Evolutionary conservation across 2,888 invertebrate genomes (phyloP).

Genomic region (Eudasyphora cyanicolor): DNA sequence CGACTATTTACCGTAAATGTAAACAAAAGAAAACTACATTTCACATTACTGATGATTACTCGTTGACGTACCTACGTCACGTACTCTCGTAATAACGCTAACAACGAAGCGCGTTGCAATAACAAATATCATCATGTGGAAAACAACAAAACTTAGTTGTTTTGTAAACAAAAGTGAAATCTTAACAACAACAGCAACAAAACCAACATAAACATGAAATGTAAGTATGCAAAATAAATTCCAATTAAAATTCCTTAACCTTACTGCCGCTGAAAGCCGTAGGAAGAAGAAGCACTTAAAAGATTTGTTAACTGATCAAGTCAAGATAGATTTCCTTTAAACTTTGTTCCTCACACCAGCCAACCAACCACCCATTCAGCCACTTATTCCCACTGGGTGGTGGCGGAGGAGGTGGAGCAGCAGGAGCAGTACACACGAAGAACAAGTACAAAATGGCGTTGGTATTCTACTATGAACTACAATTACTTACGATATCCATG

Average conservation of each 20-base stretch:
- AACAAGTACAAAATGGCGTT: slow-evolving; percentile 72
- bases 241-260: slow-evolving; percentile 52
- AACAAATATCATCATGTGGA: slow-evolving; percentile 43
- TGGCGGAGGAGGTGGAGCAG: not conserved
- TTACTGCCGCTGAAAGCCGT: slow-evolving; percentile 39
- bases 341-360: not conserved
- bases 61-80: slow-evolving; percentile 3
- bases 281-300: slow-evolving; percentile 31
- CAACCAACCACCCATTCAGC: not conserved
- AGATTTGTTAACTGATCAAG: slow-evolving; percentile 46
- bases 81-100: no score
- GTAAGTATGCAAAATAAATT: slow-evolving; percentile 7
- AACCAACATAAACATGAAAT: no score
- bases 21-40: not conserved
- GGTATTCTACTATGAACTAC: not conserved
- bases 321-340: slow-evolving; percentile 7
- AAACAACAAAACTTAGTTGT: slow-evolving; percentile 1
- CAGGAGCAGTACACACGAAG: not conserved
- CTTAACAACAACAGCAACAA: slow-evolving; percentile 42
- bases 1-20: not conserved
- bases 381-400: not conserved
- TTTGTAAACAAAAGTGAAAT: slow-evolving; percentile 47
- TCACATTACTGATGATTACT: not conserved
- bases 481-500: slow-evolving; percentile 94
- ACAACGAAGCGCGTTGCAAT: slow-evolving; percentile 48